Evolutionary conservation across 2,888 invertebrate genomes (phyloP), one percentile per base, ranked within the genome.

Genomic region (Cheiracanthium punctorium): DNA sequence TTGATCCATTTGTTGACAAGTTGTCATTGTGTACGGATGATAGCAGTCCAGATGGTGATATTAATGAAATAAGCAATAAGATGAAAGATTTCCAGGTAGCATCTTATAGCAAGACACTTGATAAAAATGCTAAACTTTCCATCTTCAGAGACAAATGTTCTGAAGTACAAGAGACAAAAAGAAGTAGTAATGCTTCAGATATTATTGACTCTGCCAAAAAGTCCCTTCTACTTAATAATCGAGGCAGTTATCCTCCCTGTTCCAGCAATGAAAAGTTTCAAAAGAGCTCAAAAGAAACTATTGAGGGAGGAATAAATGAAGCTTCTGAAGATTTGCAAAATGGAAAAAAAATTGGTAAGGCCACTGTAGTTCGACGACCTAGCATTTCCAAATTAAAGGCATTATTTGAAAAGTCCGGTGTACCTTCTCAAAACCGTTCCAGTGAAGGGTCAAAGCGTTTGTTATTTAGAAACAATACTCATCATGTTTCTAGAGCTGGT

Each of bases 281-380:
- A 10, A 69, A 69, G 20, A 33, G 33, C 29, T 33, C n/a, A 1
- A 10, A 8, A 20, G 29, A 24, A n/a, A n/a, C 7, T 4, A 10
- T 33, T 28, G 12, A 20, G 7, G 17, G 30, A 30, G 24, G 10
- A 28, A 29, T 14, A 32, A 30, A 14, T 14, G 37, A 69, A 28
- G n/a, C 0, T 30, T 29, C 30, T 67, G 7, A 29, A 14, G 32
- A 67, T 30, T 17, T 30, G 17, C 10, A 20, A 30, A 28, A 17
- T 24, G 70, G 76, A 32, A 89, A 89, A 71, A 76, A 88, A n/a
- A 74, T 88, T 32, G 88, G 90, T n/a, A 88, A 88, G 33, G 89
- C 89, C 4, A 89, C 88, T 74, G 90, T 89, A 0, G 89, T 89
- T n/a, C 43, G 90, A 12, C 81, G 90, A 70, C 89, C 90, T 17